Conservation (phyloP, 2,113 vertebrate species). For the Brienomyrus longianalis region DNA sequence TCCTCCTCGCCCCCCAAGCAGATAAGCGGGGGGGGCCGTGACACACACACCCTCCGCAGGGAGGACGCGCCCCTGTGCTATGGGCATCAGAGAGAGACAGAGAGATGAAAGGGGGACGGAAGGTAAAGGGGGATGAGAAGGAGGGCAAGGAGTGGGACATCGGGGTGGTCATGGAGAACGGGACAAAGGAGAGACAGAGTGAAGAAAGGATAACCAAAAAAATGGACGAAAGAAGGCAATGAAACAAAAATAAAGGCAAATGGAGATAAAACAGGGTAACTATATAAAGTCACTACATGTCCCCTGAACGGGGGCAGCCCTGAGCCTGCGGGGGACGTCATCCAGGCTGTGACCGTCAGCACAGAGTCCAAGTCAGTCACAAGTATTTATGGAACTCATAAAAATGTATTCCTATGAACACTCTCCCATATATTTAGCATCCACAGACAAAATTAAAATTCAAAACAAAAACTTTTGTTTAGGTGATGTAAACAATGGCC, state of each 20-base stretch:
- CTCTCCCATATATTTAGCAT: background rate
- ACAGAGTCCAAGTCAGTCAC: background rate
- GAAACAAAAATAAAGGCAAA: conserved; percentile 16
- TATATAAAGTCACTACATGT: background rate
- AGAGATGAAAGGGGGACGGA: background rate
- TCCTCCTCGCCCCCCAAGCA: conserved; percentile 55
- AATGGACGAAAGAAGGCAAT: background rate
- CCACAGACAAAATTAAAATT: background rate
- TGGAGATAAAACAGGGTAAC: background rate
- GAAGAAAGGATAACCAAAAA: background rate
- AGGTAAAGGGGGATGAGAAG: background rate
- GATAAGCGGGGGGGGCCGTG: conserved; percentile 63
- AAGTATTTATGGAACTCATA: background rate
- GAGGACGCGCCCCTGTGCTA: conserved; percentile 57
- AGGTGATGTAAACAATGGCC: background rate
- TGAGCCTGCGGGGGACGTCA: background rate
- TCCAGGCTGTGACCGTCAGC: background rate
- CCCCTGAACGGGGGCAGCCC: background rate
- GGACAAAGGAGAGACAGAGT: background rate
- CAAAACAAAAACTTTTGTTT: background rate
- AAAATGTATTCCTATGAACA: background rate
- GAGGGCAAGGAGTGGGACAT: background rate
- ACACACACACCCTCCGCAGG: conserved; percentile 44
- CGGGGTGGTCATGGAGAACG: background rate
- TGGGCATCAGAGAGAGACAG: conserved; percentile 36